Conservation (phyloP, 2,797 vertebrate genomes). For the Hylomyscus alleni region DNA sequence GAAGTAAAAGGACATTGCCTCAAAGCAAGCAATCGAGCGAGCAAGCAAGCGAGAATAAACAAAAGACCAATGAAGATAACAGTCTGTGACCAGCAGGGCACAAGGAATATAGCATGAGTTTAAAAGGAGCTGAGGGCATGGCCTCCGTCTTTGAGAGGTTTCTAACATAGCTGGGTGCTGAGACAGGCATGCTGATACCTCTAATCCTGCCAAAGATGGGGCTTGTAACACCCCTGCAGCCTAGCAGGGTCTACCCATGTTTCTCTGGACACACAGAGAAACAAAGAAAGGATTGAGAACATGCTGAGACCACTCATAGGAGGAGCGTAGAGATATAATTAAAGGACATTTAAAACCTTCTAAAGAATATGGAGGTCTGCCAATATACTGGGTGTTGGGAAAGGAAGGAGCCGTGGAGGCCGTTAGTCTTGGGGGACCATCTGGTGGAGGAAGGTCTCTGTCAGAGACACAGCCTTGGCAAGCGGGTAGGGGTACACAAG, state of each 20-base stretch:
- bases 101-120: background rate
- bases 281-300: background rate
- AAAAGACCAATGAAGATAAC: fast-evolving
- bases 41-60: background rate
- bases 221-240: background rate
- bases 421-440: background rate
- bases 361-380: background rate
- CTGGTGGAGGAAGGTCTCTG: background rate
- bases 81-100: background rate
- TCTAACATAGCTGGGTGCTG: background rate
- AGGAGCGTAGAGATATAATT: background rate
- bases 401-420: constrained; percentile 34
- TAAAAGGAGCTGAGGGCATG: background rate
- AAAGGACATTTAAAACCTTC: background rate
- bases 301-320: background rate
- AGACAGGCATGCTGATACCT: background rate
- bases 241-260: background rate
- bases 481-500: background rate
- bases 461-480: background rate
- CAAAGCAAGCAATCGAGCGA: background rate
- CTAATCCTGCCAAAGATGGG: background rate
- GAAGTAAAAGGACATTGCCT: background rate
- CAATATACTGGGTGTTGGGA: background rate
- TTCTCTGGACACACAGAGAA: background rate
- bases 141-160: background rate